phyloP scores from a whole-genome alignment of 2,113 vertebrate genomes.

The Scomber japonicus region DNA sequence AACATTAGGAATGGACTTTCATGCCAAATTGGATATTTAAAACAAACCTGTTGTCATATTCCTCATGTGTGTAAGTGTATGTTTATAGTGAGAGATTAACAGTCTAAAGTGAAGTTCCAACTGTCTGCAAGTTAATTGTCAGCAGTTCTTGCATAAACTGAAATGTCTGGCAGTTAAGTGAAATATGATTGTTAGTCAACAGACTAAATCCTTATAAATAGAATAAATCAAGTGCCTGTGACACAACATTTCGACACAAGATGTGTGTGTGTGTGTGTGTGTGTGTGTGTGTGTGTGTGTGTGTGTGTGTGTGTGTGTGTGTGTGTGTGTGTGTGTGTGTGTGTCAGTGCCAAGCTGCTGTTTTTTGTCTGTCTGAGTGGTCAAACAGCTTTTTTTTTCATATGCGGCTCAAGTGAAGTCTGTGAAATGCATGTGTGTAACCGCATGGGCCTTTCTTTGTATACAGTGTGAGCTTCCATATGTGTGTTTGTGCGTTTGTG shows the following conservation, averaged over 20 bases:
- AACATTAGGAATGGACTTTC: no score
- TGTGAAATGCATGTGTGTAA: conserved; percentile 1
- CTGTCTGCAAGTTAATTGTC: neutral
- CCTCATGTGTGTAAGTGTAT: no score
- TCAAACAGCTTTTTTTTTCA: neutral
- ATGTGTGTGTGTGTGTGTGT: neutral
- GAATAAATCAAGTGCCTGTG: neutral
- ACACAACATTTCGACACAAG: neutral
- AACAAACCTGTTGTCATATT: no score
- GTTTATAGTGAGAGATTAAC: neutral
- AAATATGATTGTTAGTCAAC: neutral
- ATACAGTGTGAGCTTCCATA: neutral
- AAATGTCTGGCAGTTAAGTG: neutral
- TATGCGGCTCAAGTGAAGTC: neutral
- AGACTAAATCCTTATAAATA: neutral
- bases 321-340: neutral
- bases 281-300: no score
- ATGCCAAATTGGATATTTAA: no score
- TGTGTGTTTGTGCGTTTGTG: neutral
- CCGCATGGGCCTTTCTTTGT: conserved; percentile 8
- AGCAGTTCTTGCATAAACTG: neutral
- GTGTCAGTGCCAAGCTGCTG: conserved; percentile 19
- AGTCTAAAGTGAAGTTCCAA: neutral
- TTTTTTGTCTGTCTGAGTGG: neutral
- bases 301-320: neutral